A percentile compares a stretch with the other conserved stretches of the same genome.
phyloP scores from a whole-genome alignment of 1,140 invertebrate species.

The Nylanderia fulva region DNA sequence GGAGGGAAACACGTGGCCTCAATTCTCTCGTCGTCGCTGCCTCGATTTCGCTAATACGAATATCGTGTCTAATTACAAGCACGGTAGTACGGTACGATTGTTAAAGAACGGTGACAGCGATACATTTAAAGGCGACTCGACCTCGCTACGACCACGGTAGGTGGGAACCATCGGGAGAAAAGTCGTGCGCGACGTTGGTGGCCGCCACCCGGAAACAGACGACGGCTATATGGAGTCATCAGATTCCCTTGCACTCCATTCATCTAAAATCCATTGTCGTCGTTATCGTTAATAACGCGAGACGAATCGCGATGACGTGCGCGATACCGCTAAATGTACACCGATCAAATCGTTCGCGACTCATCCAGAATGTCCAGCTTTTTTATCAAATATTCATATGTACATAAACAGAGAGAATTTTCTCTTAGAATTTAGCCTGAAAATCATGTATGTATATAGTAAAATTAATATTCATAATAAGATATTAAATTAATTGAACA shows the following conservation, averaged over 20 bases:
- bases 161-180: slow-evolving; percentile 69
- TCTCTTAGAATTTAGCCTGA: too few relatives aligned
- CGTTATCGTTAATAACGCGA: slow-evolving; percentile 50
- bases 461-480: too few relatives aligned
- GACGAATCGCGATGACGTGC: not conserved
- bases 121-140: slow-evolving; percentile 68
- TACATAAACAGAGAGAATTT: too few relatives aligned
- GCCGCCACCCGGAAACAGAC: slow-evolving; percentile 69
- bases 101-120: slow-evolving; percentile 71
- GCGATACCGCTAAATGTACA: slow-evolving; percentile 19
- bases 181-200: slow-evolving; percentile 75
- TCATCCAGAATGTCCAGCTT: not conserved
- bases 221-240: slow-evolving; percentile 60
- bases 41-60: slow-evolving; percentile 69
- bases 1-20: not conserved
- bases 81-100: slow-evolving; percentile 66
- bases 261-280: slow-evolving; percentile 62
- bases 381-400: too few relatives aligned
- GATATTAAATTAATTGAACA: too few relatives aligned
- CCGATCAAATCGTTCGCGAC: slow-evolving; percentile 14
- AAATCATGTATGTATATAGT: too few relatives aligned
- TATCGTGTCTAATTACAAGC: slow-evolving; percentile 75
- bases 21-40: not conserved
- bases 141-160: slow-evolving; percentile 62
- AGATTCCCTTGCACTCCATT: slow-evolving; percentile 62